Base-by-base conservation (phyloP, 2,113 vertebrate genomes). In the Xyrauchen texanus region DNA sequence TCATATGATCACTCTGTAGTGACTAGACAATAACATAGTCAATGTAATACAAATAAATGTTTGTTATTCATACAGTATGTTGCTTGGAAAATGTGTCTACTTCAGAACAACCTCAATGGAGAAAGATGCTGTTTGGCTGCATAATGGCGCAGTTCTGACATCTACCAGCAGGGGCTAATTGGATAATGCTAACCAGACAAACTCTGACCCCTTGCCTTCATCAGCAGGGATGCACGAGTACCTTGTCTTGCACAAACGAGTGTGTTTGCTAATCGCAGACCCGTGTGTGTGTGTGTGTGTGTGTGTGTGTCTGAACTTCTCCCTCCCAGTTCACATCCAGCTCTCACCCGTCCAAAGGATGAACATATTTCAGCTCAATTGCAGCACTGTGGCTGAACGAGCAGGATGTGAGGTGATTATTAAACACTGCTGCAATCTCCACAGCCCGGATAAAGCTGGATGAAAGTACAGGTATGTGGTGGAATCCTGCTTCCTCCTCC, bases 341-440 rank as follows among this genome's bases (percentile, higher is more conserved):
- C 45, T 42, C 79, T 81, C 74, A 80, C 80, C 76, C 82, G 71
- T 69, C 81, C 79, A 71, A 81, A 81, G 80, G 82, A 90, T 76
- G 16, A 76, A 55, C 11, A 65, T 76, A 76, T 76, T 76, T 55
- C 74, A 52, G 44, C 73, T 53, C 61, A 76, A 65, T 64, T 53
- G 34, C 12, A 65, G 60, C 49, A 53, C 15, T 74, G 72, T 76
- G 62, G 49, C 87, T 51, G 82, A 77, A 72, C 84, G 82, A 87
- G 83, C 83, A 88, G 84, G 87, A 76, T 83, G 86, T 84, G 74
- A 83, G 83, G 84, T 80, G 88, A 85, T 89, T 90, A 90, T 89
- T 87, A 87, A 83, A 85, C 86, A 80, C 79, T 82, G 82, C 86
- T 85, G 85, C 87, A 88, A 88, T 88, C 87, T 89, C 80, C 83